Evolutionary conservation across 2,888 invertebrate species (phyloP).

Genomic region (Mythimna ferrago): DNA sequence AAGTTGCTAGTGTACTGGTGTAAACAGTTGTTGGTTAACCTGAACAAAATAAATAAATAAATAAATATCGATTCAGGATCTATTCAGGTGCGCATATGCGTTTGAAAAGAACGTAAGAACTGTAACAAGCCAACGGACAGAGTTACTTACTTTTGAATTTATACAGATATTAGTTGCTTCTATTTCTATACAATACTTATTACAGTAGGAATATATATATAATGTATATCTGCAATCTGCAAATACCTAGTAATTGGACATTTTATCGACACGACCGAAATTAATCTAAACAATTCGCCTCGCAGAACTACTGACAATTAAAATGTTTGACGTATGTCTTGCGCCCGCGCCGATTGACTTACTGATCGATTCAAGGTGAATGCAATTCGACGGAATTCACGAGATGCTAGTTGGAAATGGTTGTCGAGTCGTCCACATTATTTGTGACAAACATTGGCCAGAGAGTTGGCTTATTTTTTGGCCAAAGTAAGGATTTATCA

Average conservation of each 20-base stretch:
- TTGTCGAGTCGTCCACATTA: neutral
- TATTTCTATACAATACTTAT: too few relatives aligned
- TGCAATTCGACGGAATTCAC: conserved; percentile 68
- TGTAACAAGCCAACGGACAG: too few relatives aligned
- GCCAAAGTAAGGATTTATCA: too few relatives aligned
- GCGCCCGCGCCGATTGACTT: conserved; percentile 47
- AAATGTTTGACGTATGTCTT: conserved; percentile 64
- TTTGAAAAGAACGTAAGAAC: too few relatives aligned
- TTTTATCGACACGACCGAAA: conserved; percentile 28
- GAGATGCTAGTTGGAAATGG: conserved; percentile 52
- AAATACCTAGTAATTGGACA: conserved; percentile 6
- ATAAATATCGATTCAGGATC: too few relatives aligned
- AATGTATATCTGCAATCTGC: neutral
- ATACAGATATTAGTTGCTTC: too few relatives aligned
- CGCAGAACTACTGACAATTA: conserved; percentile 53
- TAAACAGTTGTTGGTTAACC: too few relatives aligned
- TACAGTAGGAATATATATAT: too few relatives aligned
- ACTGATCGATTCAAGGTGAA: conserved; percentile 73
- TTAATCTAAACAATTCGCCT: conserved; percentile 53
- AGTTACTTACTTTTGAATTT: too few relatives aligned
- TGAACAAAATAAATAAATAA: too few relatives aligned
- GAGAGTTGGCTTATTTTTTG: neutral
- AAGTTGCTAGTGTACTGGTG: too few relatives aligned
- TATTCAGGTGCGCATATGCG: too few relatives aligned
- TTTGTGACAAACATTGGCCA: neutral